Base-by-base conservation (phyloP, 2,888 invertebrate genomes). In the Drosophila bunnanda region DNA sequence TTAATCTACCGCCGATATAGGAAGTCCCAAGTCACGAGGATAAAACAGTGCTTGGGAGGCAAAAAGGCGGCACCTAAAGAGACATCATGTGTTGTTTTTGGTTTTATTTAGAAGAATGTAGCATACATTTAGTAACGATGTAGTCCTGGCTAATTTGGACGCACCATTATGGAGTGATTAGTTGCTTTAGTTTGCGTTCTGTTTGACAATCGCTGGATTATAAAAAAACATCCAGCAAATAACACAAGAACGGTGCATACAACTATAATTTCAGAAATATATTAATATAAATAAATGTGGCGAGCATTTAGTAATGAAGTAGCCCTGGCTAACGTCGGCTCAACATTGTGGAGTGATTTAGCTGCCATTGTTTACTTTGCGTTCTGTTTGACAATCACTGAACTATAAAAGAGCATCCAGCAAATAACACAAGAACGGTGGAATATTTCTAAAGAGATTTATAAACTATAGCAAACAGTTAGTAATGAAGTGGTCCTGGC, bases 321-420 rank as follows among this genome's bases (percentile, higher is more conserved):
- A 44, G 52, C 30, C 30, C 46, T 52, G 46, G 25, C 28, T 46
- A 20, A 28, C 28, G 10, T 66, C 39, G 76, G 58, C 76, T 62
- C 43, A 53, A 44, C 80, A 80, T 59, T 69, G 52, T 81, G 80
- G 79, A 81, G 68, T 72, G 65, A 55, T 43, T 32, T 46, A 44
- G 55, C 52, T 67, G 46, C 50, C 9, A 20, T 53, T 28, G 44
- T 58, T 89, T 74, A 50, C 30, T 92, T 43, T 92, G 43, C 83
- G 91, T 91, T 90, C 92, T 90, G 81, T 90, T 92, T 90, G 92
- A 92, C 91, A 85, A 91, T 91, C 82, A 79, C 85, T 88, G 86
- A 81, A 54, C 64, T 78, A 73, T 38, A 5, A 5, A 8, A 13
- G 34, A 57, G 58, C 71, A 59, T 70, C 79, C 89, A 88, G 85